phyloP scores from a whole-genome alignment of 2,797 vertebrate species.

The Graptemys geographica region DNA sequence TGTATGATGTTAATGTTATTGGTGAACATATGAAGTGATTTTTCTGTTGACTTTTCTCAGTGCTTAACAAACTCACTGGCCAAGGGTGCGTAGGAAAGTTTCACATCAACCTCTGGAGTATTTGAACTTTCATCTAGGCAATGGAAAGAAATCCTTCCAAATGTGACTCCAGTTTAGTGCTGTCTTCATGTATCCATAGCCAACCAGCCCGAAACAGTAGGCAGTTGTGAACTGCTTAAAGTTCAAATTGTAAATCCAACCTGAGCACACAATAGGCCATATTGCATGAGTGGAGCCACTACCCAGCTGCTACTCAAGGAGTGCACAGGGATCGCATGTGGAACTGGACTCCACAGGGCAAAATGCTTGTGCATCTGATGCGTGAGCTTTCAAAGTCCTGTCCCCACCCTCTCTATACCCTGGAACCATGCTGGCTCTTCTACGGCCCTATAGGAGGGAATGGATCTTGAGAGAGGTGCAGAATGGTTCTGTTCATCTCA shows the following conservation, averaged over 20 bases:
- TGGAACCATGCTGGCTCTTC: not conserved
- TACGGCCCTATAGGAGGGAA: no score
- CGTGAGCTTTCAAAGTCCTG: not conserved
- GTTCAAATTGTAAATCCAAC: not conserved
- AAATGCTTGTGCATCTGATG: no score
- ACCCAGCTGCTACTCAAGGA: not conserved
- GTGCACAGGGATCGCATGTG: no score
- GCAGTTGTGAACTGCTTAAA: not conserved
- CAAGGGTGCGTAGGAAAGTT: not conserved
- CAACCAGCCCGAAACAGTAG: not conserved
- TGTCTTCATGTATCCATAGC: not conserved
- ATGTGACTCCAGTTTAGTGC: not conserved
- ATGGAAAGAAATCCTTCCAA: not conserved
- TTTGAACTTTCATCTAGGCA: not conserved
- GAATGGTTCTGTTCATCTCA: not conserved
- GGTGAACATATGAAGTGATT: not conserved
- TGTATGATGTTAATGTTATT: not conserved
- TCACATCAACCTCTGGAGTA: not conserved
- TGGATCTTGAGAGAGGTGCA: not conserved
- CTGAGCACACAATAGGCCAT: not conserved
- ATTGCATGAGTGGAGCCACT: not conserved
- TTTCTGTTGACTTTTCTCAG: not conserved
- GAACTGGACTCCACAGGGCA: no score
- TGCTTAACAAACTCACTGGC: not conserved
- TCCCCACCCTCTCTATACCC: not conserved